Evolutionary conservation across 2,113 vertebrate genomes (phyloP), one percentile per base, ranked within the genome.

Genomic region (Thinocorus orbignyianus): DNA sequence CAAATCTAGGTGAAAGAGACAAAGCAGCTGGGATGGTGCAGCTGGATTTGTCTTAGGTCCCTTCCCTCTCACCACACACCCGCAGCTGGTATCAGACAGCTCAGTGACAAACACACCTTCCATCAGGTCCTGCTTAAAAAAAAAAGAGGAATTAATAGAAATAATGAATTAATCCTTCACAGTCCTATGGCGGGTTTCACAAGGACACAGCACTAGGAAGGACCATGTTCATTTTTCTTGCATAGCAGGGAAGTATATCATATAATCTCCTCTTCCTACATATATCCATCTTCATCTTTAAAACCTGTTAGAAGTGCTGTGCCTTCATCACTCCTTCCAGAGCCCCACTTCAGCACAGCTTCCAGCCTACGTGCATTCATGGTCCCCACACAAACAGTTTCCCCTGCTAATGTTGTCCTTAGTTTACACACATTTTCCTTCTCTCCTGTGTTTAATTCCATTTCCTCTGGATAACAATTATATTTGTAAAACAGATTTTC

Each of bases 81-180:
- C 5, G 0, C 15, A 16, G 48, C 70, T 85, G 58, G 22, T 72
- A 19, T 61, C 44, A 80, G 77, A 33, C 60, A 81, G 79, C 42
- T 23, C 2, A 0, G 60, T 42, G 82, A 71, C 18, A 81, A 78
- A 83, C 48, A 52, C 18, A 81, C 33, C 44, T 88, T 90, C 79
- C 79, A 46, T 62, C n/a, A 35, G n/a, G 41, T 58, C 58, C 71
- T 81, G 48, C n/a, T n/a, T n/a, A n/a, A n/a, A n/a, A n/a, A n/a
- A n/a, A n/a, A n/a, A n/a, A 30, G 16, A 57, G 3, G 33, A 80
- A 88, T 46, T 86, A 90, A 37, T 30, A 84, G 23, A 55, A 78
- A 90, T 26, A 93, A n/a, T 58, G 89, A 92, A 93, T 80, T 17
- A 94, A 90, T 73, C n/a, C 22, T 83, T 81, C 49, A 37, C n/a